Conservation (phyloP, 1,140 invertebrate species). For the Tribolium madens region DNA sequence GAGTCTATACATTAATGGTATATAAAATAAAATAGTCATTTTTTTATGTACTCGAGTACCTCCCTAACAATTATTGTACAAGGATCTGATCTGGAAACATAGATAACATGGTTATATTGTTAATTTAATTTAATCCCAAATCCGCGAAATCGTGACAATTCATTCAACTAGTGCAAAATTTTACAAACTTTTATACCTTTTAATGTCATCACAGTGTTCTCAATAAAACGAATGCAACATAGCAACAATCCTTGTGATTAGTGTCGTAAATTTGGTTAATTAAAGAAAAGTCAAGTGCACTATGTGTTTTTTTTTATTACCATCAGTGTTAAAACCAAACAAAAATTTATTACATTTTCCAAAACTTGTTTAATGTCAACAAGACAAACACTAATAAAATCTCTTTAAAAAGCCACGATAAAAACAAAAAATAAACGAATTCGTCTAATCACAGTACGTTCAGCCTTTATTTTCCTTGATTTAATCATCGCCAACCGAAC, state of each 20-base stretch:
- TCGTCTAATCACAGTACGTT: slow-evolving; percentile 37
- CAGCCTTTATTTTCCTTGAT: slow-evolving; percentile 24
- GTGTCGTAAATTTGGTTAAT: not conserved
- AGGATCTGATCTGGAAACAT: slow-evolving; percentile 47
- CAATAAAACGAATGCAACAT: slow-evolving; percentile 15
- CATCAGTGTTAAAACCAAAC: not conserved
- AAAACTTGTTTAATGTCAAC: not conserved
- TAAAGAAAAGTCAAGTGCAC: slow-evolving; percentile 22
- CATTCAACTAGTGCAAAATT: slow-evolving; percentile 49
- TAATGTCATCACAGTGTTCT: slow-evolving; percentile 46
- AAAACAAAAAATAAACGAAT: slow-evolving; percentile 1
- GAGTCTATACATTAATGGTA: slow-evolving; percentile 48
- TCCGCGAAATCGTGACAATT: slow-evolving; percentile 26
- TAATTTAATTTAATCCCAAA: slow-evolving; percentile 25
- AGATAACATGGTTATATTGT: slow-evolving; percentile 43
- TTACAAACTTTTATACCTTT: slow-evolving; percentile 44
- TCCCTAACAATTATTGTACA: slow-evolving; percentile 50
- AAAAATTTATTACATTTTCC: slow-evolving; percentile 15
- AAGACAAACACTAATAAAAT: slow-evolving; percentile 1
- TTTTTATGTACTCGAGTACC: slow-evolving; percentile 21
- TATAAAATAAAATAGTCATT: slow-evolving; percentile 51
- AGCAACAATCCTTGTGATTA: slow-evolving; percentile 29
- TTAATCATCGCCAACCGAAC: not conserved
- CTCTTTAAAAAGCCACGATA: not conserved
- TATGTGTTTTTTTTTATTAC: not conserved